Percentiles rank a stretch among this genome's conserved stretches.
Evolutionary conservation across 2,113 vertebrate genomes (phyloP).

Genomic region (Peromyscus californicus): DNA sequence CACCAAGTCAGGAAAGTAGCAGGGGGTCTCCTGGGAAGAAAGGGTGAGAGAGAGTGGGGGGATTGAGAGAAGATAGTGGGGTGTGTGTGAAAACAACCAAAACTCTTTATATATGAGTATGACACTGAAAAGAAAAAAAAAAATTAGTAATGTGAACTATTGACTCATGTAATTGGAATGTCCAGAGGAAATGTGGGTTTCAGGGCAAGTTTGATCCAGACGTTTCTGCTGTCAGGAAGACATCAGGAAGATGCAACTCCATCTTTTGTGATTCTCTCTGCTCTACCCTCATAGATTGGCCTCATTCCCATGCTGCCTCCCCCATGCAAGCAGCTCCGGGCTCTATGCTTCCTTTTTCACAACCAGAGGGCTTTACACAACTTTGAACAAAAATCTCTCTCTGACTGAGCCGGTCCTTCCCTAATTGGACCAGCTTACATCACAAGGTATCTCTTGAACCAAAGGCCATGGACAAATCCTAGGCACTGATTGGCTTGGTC

Average conservation of each 20-base stretch:
- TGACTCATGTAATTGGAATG: not conserved
- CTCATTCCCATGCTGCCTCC: not conserved
- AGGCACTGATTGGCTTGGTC: not conserved
- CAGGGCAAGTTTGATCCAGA: slow-evolving; percentile 6
- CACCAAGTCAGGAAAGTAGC: not conserved
- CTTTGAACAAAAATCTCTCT: slow-evolving; percentile 19
- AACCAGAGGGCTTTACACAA: not conserved
- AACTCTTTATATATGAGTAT: not conserved
- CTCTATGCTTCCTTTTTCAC: not conserved
- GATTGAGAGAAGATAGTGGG: not conserved
- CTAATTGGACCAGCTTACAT: not conserved
- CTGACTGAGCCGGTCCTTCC: not conserved
- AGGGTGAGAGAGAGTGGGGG: not conserved
- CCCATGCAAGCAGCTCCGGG: not conserved
- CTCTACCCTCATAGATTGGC: not conserved
- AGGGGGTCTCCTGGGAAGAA: not conserved
- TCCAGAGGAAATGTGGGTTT: not conserved
- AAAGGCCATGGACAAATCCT: not conserved
- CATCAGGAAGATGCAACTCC: not conserved
- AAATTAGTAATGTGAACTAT: not conserved
- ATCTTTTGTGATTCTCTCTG: not conserved
- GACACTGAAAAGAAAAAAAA: not conserved
- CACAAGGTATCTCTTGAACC: not conserved
- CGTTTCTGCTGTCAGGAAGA: not conserved
- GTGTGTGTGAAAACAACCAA: not conserved